Conservation (phyloP, 1,140 invertebrate genomes). For the Diplogasteroides magnus region DNA sequence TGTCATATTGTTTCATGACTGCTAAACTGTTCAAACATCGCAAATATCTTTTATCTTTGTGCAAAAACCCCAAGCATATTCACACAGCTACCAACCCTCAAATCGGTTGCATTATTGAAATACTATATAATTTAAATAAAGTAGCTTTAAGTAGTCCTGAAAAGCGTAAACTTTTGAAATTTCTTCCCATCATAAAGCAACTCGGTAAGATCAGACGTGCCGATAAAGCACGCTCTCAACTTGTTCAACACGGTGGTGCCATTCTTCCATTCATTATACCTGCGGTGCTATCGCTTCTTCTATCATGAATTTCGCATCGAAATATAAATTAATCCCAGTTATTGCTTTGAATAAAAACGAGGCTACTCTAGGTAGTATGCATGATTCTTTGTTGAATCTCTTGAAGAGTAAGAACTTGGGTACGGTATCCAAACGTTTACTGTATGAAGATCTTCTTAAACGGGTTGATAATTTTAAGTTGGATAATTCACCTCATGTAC, state of each 20-base stretch:
- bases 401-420: not conserved
- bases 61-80: not conserved
- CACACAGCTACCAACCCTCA: not conserved
- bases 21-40: not conserved
- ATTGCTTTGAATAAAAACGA: not conserved
- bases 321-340: not conserved
- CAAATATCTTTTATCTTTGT: not conserved
- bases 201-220: not conserved
- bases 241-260: not conserved
- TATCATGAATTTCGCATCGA: not conserved
- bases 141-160: not conserved
- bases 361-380: not conserved
- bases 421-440: not conserved
- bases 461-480: not conserved
- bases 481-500: not conserved
- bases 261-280: not conserved
- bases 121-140: not conserved
- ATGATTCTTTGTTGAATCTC: not conserved
- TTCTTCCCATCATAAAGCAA: not conserved
- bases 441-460: not conserved
- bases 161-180: not conserved
- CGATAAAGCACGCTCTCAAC: not conserved
- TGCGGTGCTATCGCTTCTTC: not conserved
- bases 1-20: not conserved
- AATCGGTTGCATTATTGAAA: not conserved